Percentiles rank a stretch among this genome's conserved stretches.
These are phyloP conservation scores for Porites lutea DNA, from an alignment of 64 coral and sea anemone species.

Conservation along the genomic window DNA sequence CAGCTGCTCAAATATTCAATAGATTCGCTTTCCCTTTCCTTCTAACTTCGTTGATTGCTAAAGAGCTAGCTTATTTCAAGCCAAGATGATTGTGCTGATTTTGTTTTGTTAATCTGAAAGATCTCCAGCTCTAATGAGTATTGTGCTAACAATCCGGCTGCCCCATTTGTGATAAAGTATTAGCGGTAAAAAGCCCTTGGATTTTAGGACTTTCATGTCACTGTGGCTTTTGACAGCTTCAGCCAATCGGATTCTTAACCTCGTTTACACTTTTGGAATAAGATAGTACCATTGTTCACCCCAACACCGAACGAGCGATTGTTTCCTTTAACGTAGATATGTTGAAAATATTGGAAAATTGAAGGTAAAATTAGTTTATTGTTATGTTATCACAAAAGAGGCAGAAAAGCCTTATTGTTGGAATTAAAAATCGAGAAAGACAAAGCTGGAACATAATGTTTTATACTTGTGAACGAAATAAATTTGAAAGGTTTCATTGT, in stretches of 20 bases:
- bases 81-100: too few species aligned
- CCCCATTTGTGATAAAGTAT: background rate
- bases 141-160: background rate
- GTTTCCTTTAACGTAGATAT: background rate
- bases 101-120: background rate
- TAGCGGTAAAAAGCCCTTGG: background rate
- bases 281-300: background rate
- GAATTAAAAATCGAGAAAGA: too few species aligned
- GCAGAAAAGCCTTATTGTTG: too few species aligned
- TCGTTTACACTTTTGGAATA: background rate
- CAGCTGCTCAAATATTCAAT: constrained; percentile 4
- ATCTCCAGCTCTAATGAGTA: background rate
- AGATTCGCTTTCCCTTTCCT: background rate
- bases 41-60: background rate
- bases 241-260: background rate
- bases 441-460: too few species aligned
- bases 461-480: too few species aligned
- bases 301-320: background rate
- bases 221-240: background rate
- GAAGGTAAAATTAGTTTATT: too few species aligned
- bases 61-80: background rate
- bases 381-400: background rate
- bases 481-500: too few species aligned
- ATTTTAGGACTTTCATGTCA: constrained; percentile 8
- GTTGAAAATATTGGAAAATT: too few species aligned